Evolutionary conservation across 2,888 invertebrate genomes (phyloP), one percentile per base, ranked within the genome.

Genomic region (Bimastos eiseni): DNA sequence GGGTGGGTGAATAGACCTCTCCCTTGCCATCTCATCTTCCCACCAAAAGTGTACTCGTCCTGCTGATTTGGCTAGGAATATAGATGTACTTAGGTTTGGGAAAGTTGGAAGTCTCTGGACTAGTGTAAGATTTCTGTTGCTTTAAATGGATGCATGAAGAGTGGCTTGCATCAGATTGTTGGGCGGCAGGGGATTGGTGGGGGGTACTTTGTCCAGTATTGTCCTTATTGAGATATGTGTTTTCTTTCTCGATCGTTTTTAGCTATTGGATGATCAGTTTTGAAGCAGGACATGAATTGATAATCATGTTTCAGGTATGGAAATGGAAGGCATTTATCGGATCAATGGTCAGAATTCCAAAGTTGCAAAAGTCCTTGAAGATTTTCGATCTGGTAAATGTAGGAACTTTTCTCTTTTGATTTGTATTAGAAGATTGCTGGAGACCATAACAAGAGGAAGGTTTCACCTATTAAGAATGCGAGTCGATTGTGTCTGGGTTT

Each of bases 241-340:
- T 90, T 37, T 89, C 38, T 88, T 90, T 49, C 15, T 49, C 49
- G 84, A 34, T 33, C 49, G 49, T 49, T 49, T 15, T 41, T 41
- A 15, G 41, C 15, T n/a, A 44, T 37, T 55, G 36, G 24, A 89
- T 91, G 33, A 70, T 17, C n/a, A n/a, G 8, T 70, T 70, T 49
- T 49, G 5, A 49, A 49, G 24, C 49, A 49, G 49, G 49, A 24
- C 49, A 49, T n/a, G 8, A 70, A 4, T n/a, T n/a, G n/a, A n/a
- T n/a, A n/a, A n/a, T 70, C 70, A 17, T 70, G n/a, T 70, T 70
- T 70, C 91, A 94, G 95, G 94, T 90, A 92, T 93, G 92, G 93
- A 90, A 92, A 93, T 92, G 92, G 94, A 98, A 95, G 98, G 98
- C 6, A 97, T 98, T 93, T 98, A 98, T 95, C 96, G 98, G 11